Percentiles rank a stretch among this genome's conserved stretches.
phyloP scores from a whole-genome alignment of 2,113 vertebrate genomes.

The Poeciliopsis turrubarensis region DNA sequence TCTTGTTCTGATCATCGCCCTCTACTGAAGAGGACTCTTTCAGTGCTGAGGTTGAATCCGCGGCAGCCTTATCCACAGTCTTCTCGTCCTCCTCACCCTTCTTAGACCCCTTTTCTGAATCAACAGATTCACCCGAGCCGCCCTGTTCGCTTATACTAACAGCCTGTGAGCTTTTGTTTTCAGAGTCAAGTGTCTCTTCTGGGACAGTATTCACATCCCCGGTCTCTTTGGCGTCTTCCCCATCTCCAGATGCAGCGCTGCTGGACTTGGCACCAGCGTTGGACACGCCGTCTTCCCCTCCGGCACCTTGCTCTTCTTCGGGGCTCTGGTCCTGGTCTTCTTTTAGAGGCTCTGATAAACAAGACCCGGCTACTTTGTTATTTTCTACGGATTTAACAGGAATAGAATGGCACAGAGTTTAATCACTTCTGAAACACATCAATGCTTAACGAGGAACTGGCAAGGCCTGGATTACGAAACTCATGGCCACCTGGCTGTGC shows the following conservation, averaged over 20 bases:
- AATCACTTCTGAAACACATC: constrained; percentile 99
- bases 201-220: constrained; percentile 80
- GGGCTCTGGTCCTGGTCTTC: constrained; percentile 87
- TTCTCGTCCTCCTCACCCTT: constrained; percentile 90
- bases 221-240: constrained; percentile 82
- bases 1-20: constrained; percentile 98
- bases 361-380: constrained; percentile 99
- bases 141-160: constrained; percentile 84
- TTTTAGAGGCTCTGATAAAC: constrained; percentile 97
- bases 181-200: constrained; percentile 85
- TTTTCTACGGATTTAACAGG: constrained; percentile 99
- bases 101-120: constrained; percentile 84
- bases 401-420: constrained; percentile 99
- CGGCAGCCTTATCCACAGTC: constrained; percentile 85
- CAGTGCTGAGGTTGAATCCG: constrained; percentile 87
- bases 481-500: constrained; percentile 83
- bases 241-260: constrained; percentile 81
- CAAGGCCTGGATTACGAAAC: constrained; percentile 90
- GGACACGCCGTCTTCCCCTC: constrained; percentile 87
- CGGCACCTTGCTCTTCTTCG: constrained; percentile 88
- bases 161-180: constrained; percentile 87
- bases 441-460: constrained; percentile 96
- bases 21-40: constrained; percentile 97
- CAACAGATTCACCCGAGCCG: constrained; percentile 82
- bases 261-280: constrained; percentile 80